Evolutionary conservation across 1,140 invertebrate species (phyloP), one percentile per base, ranked within the genome.

Genomic region (Zaprionus nigranus): DNA sequence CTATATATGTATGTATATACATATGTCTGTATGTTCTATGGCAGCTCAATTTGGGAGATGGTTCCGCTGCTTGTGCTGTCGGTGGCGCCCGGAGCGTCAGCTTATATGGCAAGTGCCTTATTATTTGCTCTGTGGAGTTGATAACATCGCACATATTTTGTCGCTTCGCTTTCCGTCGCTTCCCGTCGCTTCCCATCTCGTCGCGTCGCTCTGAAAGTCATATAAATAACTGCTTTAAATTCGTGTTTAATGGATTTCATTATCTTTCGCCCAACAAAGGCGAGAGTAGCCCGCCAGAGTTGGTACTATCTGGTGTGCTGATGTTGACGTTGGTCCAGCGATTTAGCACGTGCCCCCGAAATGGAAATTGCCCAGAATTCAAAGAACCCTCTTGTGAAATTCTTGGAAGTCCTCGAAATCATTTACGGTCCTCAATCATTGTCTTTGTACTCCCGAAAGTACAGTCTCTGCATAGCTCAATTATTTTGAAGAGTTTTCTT

Each of bases 201-300:
- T 30, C 67, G n/a, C 46, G 43, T 34, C 36, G 28, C 38, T 20
- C 24, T 53, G 63, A 15, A 72, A 68, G 40, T 67, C 70, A 57
- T 72, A 83, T 80, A 87, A 88, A 88, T 80, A 87, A 87, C 67
- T 78, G 70, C 74, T 63, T 75, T 67, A 70, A 90, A 87, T 87
- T 70, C 73, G 53, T 66, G 63, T 88, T 87, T 81, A 87, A 87
- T 84, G 84, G 66, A 73, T 81, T 90, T 68, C 75, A 70, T 87
- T 87, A 87, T 88, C 84, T 36, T 43, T 61, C 65, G 24, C 56
- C 5, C 54, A 65, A 71, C 69, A 71, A 70, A 70, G 67, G 17
- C 36, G 20, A 53, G 28, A 60, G 30, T 28, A 20, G 24, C 24
- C 22, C 24, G 9, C 38, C 36, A 58, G 46, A 58, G 11, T 22